Evolutionary conservation across 2,113 vertebrate species (phyloP).

Genomic region (Leucopsar rothschildi): DNA sequence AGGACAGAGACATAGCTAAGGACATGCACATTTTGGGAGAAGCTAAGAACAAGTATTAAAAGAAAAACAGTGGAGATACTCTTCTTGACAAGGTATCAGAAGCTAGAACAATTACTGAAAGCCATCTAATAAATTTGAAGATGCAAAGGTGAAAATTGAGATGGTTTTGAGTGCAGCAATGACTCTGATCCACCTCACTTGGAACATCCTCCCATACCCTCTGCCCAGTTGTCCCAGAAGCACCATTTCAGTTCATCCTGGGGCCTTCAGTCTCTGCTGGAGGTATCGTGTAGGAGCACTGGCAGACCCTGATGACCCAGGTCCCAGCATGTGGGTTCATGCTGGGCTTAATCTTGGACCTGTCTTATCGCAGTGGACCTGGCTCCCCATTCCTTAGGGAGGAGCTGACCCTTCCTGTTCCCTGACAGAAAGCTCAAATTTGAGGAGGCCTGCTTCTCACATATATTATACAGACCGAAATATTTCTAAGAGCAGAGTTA

Average conservation of each 20-base stretch:
- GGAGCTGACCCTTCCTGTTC: neutral
- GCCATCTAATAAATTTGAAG: neutral
- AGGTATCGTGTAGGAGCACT: neutral
- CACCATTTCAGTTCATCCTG: neutral
- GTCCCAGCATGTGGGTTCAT: neutral
- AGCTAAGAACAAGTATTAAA: neutral
- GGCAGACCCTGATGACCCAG: neutral
- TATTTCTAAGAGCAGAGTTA: neutral
- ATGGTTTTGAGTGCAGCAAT: neutral
- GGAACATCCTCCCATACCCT: neutral
- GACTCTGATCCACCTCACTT: neutral
- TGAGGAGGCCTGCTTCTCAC: neutral
- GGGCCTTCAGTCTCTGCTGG: neutral
- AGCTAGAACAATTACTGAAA: neutral
- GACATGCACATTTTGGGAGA: neutral
- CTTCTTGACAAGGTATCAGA: neutral
- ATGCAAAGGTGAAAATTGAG: neutral
- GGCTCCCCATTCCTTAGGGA: neutral
- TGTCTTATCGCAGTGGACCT: neutral
- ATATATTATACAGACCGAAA: neutral
- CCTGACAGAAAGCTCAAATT: neutral
- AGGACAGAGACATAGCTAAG: neutral
- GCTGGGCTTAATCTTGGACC: neutral
- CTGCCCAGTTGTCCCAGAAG: neutral
- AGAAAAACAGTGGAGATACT: neutral